Base-by-base conservation (phyloP, 2,113 vertebrate genomes). In the Salvelinus sp. region DNA sequence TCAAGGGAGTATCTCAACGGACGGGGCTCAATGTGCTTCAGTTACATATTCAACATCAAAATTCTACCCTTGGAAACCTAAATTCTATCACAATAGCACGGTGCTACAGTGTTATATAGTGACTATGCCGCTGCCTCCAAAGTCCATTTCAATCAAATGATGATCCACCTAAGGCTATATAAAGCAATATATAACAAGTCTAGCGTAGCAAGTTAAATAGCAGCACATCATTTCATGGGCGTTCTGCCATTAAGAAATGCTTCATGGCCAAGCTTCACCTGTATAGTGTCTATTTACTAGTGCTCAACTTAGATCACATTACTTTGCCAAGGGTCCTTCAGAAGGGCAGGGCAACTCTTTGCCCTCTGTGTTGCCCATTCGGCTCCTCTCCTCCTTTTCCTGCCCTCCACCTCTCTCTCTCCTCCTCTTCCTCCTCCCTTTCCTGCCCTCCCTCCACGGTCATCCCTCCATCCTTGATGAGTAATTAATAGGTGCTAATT, bases 401-500 rank as follows among this genome's bases (percentile, higher is more conserved):
- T 62, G 69, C 27, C 70, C 62, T 44, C 38, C 16, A 28, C 38
- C 23, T 38, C 27, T 13, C 60, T 62, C 27, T 14, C 54, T 80
- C 65, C 50, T 66, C 18, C 62, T 72, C 27, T 9, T 27, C 16
- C 50, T 54, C 50, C 50, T 54, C 50, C 13, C 4, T 54, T 67
- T 20, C 13, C 65, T 73, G 70, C 18, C 74, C 47, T 22, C 33
- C 66, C 30, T 33, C 62, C 23, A n/a, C 1, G 6, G 33, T 60
- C 25, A 58, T 58, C n/a, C 63, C 18, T n/a, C 47, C 67, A 60
- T 73, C 58, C 60, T 72, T 78, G 62, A 80, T 76, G 44, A 28
- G 54, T 75, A 75, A 79, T 78, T 69, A 70, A 83, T 70, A 82
- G 63, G 75, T 77, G 62, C 78, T 83, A 76, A 81, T 75, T 78